Conservation (phyloP, 2,797 vertebrate genomes). For the Notolepis coatsorum region DNA sequence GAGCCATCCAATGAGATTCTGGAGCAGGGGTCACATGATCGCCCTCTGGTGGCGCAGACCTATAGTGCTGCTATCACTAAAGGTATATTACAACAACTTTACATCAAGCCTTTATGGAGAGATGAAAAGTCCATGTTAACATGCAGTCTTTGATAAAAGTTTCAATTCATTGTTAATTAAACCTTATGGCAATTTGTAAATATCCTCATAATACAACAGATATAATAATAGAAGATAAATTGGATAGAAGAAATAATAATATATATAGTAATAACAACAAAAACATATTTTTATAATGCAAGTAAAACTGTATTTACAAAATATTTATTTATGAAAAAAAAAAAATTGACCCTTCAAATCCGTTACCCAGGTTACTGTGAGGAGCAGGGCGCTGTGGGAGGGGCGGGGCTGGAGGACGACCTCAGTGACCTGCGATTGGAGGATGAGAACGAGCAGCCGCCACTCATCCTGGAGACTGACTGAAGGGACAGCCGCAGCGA, state of each 20-base stretch:
- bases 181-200: too few relatives aligned
- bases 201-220: too few relatives aligned
- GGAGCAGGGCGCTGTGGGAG: slow-evolving; percentile 94
- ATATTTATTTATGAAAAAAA: too few relatives aligned
- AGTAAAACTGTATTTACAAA: too few relatives aligned
- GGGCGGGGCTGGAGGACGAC: slow-evolving; percentile 91
- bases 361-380: slow-evolving; percentile 88
- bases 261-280: too few relatives aligned
- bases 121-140: too few relatives aligned
- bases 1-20: slow-evolving; percentile 93
- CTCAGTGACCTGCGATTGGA: slow-evolving; percentile 88
- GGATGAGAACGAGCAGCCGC: slow-evolving; percentile 96
- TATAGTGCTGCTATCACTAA: slow-evolving; percentile 89
- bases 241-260: too few relatives aligned
- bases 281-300: too few relatives aligned
- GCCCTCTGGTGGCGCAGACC: slow-evolving; percentile 90
- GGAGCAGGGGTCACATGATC: slow-evolving; percentile 93
- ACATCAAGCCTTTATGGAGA: too few relatives aligned
- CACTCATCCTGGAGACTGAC: slow-evolving; percentile 96
- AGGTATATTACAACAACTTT: slow-evolving; percentile 73
- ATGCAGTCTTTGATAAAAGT: too few relatives aligned
- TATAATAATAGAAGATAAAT: too few relatives aligned
- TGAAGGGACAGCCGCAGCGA: slow-evolving; percentile 81
- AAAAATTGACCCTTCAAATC: slow-evolving; percentile 9
- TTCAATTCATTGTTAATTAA: too few relatives aligned